Conservation (phyloP, 1,140 invertebrate species). For the Acromyrmex echinatior region DNA sequence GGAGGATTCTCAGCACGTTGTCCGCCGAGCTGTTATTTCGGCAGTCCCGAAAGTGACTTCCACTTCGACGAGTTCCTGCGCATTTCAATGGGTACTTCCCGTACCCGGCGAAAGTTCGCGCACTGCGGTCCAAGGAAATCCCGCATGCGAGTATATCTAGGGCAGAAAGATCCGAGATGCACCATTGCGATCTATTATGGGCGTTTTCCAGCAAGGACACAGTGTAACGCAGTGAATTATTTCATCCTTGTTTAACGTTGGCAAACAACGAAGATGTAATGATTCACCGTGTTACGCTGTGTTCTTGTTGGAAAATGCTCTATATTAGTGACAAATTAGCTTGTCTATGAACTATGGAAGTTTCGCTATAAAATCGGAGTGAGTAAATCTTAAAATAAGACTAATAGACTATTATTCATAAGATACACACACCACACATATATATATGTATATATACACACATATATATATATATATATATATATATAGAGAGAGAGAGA, state of each 20-base stretch:
- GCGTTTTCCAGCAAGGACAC: too few species aligned
- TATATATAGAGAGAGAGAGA: neutral
- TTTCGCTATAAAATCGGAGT: neutral
- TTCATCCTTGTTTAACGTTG: too few species aligned
- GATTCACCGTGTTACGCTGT: too few species aligned
- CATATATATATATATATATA: too few species aligned
- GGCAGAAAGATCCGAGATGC: conserved; percentile 18
- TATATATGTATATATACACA: too few species aligned
- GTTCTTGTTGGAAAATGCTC: too few species aligned
- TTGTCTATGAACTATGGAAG: neutral
- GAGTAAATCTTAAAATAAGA: neutral
- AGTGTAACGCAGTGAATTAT: too few species aligned
- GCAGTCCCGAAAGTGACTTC: conserved; percentile 75
- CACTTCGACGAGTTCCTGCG: conserved; percentile 58
- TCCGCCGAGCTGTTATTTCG: conserved; percentile 72
- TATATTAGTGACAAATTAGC: neutral
- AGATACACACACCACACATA: too few species aligned
- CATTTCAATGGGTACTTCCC: conserved; percentile 69
- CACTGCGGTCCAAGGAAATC: conserved; percentile 33
- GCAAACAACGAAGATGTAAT: too few species aligned
- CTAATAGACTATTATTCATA: too few species aligned
- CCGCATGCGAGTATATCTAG: conserved; percentile 15
- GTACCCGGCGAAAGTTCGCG: conserved; percentile 67
- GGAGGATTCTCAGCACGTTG: conserved; percentile 75
- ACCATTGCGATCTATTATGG: neutral